phyloP scores from a whole-genome alignment of 1,140 invertebrate genomes.

The Belonocnema kinseyi region DNA sequence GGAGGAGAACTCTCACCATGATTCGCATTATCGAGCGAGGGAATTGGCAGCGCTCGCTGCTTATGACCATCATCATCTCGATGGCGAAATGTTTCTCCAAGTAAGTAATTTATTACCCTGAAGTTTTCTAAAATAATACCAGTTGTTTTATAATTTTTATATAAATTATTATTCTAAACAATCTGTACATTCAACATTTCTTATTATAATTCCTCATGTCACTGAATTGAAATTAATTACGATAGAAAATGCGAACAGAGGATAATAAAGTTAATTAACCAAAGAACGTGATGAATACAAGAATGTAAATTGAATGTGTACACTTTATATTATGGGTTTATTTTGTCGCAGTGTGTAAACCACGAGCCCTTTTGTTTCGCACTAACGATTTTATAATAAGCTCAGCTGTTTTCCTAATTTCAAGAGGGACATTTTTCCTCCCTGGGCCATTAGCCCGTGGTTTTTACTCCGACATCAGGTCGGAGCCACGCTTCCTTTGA shows the following conservation, averaged over 20 bases:
- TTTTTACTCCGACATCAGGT: constrained; percentile 41
- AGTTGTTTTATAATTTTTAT: neutral
- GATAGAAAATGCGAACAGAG: no score
- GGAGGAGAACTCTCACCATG: constrained; percentile 83
- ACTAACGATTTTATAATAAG: constrained; percentile 67
- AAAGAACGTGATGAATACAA: no score
- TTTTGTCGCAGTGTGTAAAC: constrained; percentile 2
- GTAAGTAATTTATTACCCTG: constrained; percentile 74
- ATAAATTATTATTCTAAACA: no score
- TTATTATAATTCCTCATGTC: no score
- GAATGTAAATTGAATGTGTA: no score
- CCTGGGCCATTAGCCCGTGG: constrained; percentile 48
- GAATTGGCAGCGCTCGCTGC: constrained; percentile 89
- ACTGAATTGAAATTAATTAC: no score
- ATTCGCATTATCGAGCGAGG: constrained; percentile 82
- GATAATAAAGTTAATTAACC: no score
- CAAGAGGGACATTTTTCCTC: constrained; percentile 51
- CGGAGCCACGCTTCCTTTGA: constrained; percentile 33
- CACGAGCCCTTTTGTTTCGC: constrained; percentile 13
- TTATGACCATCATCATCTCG: constrained; percentile 92
- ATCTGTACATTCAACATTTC: no score
- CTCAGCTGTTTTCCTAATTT: constrained; percentile 62
- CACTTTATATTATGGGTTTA: neutral
- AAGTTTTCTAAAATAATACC: neutral
- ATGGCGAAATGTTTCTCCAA: constrained; percentile 96